phyloP scores from a whole-genome alignment of 2,113 vertebrate species.

The Chaenogobius annularis region DNA sequence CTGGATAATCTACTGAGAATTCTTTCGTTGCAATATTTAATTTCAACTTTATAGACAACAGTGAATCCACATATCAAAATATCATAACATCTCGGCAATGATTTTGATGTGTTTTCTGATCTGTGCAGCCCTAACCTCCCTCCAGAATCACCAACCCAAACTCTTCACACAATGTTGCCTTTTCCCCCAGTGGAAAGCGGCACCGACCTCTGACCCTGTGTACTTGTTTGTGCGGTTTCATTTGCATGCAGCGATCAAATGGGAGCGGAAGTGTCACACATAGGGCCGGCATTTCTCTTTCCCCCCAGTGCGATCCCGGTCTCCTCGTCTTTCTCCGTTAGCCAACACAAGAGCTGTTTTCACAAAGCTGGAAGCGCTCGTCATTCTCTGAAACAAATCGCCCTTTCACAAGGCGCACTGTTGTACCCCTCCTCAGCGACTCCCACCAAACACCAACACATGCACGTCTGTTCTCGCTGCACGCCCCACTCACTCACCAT shows the following conservation, averaged over 20 bases:
- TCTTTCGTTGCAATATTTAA: background rate
- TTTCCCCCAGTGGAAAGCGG: slow-evolving; percentile 52
- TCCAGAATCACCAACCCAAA: slow-evolving; percentile 17
- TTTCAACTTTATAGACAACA: background rate
- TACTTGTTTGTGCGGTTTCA: slow-evolving; percentile 74
- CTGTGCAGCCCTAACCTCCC: background rate
- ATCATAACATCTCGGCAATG: background rate
- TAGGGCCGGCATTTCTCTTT: slow-evolving; percentile 56
- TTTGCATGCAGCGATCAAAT: slow-evolving; percentile 72
- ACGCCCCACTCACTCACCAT: background rate
- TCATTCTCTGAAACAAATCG: slow-evolving; percentile 72
- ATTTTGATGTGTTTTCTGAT: background rate
- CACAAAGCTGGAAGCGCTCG: slow-evolving; percentile 69
- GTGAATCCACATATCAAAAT: background rate
- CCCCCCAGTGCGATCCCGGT: slow-evolving; percentile 41
- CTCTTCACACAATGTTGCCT: slow-evolving; percentile 37
- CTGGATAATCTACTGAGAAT: background rate
- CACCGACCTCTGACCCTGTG: slow-evolving; percentile 63
- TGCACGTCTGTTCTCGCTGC: slow-evolving; percentile 42
- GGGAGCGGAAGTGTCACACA: slow-evolving; percentile 67
- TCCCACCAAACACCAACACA: slow-evolving; percentile 53
- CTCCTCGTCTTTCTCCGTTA: slow-evolving; percentile 45
- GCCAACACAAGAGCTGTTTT: slow-evolving; percentile 76
- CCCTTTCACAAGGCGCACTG: slow-evolving; percentile 62
- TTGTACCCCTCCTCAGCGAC: slow-evolving; percentile 29